Evolutionary conservation across 2,113 vertebrate genomes (phyloP).

Genomic region (Petrocephalus zakoni): DNA sequence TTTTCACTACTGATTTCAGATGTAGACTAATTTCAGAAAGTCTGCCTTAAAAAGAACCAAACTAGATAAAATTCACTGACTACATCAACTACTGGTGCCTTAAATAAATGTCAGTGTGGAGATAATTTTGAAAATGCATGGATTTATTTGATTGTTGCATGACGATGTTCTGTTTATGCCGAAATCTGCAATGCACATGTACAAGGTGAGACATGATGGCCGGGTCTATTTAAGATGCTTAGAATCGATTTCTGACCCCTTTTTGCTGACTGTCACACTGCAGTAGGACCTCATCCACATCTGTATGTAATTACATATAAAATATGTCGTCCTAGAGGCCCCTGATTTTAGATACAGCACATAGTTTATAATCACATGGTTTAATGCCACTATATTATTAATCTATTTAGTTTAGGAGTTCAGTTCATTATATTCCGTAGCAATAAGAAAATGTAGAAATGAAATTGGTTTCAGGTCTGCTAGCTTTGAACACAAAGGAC

Average conservation of each 20-base stretch:
- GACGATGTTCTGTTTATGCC: neutral
- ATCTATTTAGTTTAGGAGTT: neutral
- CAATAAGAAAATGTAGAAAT: neutral
- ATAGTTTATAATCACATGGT: neutral
- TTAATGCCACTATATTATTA: neutral
- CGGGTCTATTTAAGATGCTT: neutral
- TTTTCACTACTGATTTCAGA: neutral
- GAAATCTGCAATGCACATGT: neutral
- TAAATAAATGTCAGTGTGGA: neutral
- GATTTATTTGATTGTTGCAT: neutral
- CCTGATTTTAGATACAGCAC: neutral
- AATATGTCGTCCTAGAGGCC: neutral
- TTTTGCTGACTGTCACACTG: neutral
- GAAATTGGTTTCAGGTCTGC: neutral
- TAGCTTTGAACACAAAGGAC: neutral
- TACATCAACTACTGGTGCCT: neutral
- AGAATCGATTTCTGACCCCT: neutral
- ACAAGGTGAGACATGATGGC: neutral
- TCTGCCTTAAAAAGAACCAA: neutral
- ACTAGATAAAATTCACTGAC: neutral
- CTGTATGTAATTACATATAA: neutral
- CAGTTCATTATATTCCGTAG: neutral
- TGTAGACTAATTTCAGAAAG: neutral
- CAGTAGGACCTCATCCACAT: neutral
- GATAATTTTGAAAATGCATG: neutral